Conservation (phyloP, 2,888 invertebrate species). For the Notocelia uddmanniana region DNA sequence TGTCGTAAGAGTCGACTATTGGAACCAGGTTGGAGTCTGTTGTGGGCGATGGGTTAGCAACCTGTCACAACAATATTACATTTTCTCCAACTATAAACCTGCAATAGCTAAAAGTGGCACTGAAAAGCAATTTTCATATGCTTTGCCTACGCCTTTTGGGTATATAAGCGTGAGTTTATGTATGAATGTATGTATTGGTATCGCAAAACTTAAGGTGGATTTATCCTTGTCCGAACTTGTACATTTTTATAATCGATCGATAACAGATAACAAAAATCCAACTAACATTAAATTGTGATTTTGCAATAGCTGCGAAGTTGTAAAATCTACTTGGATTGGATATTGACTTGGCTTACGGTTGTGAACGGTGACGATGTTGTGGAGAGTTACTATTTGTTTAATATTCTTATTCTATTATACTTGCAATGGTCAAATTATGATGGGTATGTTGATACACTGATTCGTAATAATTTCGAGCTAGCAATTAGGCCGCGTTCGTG, state of each 20-base stretch:
- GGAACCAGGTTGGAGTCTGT: too few relatives aligned
- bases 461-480: neutral
- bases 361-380: slow-evolving; percentile 11
- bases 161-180: too few relatives aligned
- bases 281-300: neutral
- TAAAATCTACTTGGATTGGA: slow-evolving; percentile 3
- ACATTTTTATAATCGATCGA: neutral
- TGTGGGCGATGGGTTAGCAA: too few relatives aligned
- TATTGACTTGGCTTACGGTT: slow-evolving; percentile 11
- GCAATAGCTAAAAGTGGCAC: too few relatives aligned
- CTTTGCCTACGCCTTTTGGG: too few relatives aligned
- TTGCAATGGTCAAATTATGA: slow-evolving; percentile 14
- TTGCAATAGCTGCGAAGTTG: slow-evolving; percentile 7
- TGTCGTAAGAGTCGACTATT: too few relatives aligned
- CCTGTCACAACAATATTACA: too few relatives aligned
- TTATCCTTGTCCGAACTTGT: neutral
- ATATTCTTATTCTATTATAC: slow-evolving; percentile 13
- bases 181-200: too few relatives aligned
- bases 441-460: slow-evolving; percentile 1
- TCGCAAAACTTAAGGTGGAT: neutral
- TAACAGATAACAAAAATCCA: neutral
- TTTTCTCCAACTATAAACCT: too few relatives aligned
- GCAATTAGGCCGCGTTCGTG: too few relatives aligned
- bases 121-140: too few relatives aligned
- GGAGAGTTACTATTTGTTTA: slow-evolving; percentile 7